Conservation (phyloP, 2,888 invertebrate genomes). For the Lordiphosa fenestrarum region DNA sequence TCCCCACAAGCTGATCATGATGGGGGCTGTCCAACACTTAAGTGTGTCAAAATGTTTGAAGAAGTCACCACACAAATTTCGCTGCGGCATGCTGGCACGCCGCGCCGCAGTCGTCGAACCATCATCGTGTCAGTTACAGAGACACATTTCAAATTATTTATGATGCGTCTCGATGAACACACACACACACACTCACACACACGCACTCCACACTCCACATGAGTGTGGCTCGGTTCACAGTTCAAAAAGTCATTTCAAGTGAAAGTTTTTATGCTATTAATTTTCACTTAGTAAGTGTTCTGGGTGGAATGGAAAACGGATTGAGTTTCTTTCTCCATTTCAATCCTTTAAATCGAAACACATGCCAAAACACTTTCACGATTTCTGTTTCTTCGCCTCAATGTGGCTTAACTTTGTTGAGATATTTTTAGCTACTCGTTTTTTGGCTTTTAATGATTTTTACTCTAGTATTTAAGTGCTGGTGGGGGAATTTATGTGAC, state of each 20-base stretch:
- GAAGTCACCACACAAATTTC: constrained; percentile 49
- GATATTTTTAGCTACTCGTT: constrained; percentile 14
- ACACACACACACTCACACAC: constrained; percentile 12
- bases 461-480: constrained; percentile 62
- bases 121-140: constrained; percentile 57
- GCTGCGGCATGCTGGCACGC: constrained; percentile 59
- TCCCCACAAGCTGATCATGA: constrained; percentile 40
- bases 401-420: constrained; percentile 46
- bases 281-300: constrained; percentile 66
- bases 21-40: constrained; percentile 68
- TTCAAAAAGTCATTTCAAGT: constrained; percentile 72
- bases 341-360: constrained; percentile 58
- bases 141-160: constrained; percentile 46
- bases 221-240: constrained; percentile 55
- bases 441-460: constrained; percentile 47
- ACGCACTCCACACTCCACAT: constrained; percentile 20
- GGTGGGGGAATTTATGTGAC: constrained; percentile 60
- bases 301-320: constrained; percentile 29
- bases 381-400: constrained; percentile 28
- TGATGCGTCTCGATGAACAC: constrained; percentile 39
- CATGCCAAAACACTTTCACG: constrained; percentile 68
- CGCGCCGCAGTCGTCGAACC: constrained; percentile 5
- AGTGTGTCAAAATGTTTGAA: constrained; percentile 74
- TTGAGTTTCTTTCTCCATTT: constrained; percentile 47
- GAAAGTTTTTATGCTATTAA: constrained; percentile 70